These are phyloP conservation scores for Chrysochloris asiatica DNA, from an alignment of 2,113 vertebrate genomes.

Conservation along the genomic window DNA sequence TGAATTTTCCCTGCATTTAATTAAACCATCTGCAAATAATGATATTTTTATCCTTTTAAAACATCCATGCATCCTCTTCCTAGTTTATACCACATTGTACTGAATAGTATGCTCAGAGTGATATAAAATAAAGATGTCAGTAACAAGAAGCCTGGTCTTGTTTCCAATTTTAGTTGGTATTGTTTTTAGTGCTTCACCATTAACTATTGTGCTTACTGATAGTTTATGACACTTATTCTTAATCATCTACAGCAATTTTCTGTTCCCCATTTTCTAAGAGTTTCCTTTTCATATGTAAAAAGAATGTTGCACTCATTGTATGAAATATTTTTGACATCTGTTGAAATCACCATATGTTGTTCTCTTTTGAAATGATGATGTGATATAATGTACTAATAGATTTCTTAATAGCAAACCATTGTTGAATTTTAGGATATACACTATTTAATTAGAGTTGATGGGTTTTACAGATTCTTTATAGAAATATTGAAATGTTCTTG, in stretches of 20 bases:
- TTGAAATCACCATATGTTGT: slow-evolving; percentile 24
- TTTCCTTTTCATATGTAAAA: slow-evolving; percentile 34
- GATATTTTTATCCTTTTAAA: slow-evolving; percentile 13
- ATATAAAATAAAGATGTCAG: background rate
- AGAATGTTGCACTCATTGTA: background rate
- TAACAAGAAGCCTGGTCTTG: background rate
- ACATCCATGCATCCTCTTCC: background rate
- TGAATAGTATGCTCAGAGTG: background rate
- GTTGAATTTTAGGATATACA: background rate
- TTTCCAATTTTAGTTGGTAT: slow-evolving; percentile 25
- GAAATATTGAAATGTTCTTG: background rate
- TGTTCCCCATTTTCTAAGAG: slow-evolving; percentile 1
- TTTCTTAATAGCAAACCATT: background rate
- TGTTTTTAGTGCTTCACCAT: background rate
- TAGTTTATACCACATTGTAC: background rate
- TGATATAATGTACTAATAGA: background rate
- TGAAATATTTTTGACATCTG: background rate
- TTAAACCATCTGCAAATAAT: slow-evolving; percentile 41
- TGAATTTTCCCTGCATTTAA: background rate
- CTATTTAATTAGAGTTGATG: background rate
- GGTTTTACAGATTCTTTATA: background rate
- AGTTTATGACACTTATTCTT: background rate
- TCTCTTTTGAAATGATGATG: slow-evolving; percentile 30
- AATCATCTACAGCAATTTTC: background rate
- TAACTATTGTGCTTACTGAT: background rate